phyloP scores from a whole-genome alignment of 2,888 invertebrate genomes.

The Lithophane semibrunnea region DNA sequence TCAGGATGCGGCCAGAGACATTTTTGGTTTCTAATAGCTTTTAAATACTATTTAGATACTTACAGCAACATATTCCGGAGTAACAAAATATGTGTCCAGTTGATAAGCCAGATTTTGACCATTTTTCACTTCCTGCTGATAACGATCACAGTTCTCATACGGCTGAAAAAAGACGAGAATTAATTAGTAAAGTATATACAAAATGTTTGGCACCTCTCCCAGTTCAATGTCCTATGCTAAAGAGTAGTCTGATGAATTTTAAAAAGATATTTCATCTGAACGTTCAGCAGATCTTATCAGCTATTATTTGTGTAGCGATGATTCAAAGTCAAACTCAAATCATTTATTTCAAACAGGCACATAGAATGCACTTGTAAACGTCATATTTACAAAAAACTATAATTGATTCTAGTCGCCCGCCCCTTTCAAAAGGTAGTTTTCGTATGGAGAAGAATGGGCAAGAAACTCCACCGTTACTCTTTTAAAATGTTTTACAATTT shows the following conservation, averaged over 20 bases:
- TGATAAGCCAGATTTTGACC: slow-evolving; percentile 73
- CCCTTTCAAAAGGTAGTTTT: no score
- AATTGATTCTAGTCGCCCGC: no score
- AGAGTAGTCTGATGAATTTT: background rate
- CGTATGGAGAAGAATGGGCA: no score
- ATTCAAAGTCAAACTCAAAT: no score
- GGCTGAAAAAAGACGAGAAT: slow-evolving; percentile 72
- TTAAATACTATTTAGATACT: slow-evolving; percentile 9
- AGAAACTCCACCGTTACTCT: no score
- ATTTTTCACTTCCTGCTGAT: slow-evolving; percentile 81
- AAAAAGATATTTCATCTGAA: slow-evolving; percentile 6
- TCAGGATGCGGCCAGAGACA: background rate
- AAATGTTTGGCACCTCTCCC: slow-evolving; percentile 29
- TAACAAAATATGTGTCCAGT: slow-evolving; percentile 71
- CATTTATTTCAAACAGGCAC: no score
- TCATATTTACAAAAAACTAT: no score
- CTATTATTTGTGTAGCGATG: no score
- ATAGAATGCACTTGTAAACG: no score
- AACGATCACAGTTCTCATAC: slow-evolving; percentile 88
- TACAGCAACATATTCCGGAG: slow-evolving; percentile 69
- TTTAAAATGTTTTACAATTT: no score
- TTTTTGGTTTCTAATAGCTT: background rate
- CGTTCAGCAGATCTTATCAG: background rate
- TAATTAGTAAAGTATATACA: slow-evolving; percentile 4
- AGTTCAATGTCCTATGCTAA: slow-evolving; percentile 4